Conservation (phyloP, 2,113 vertebrate species). For the Labeo catla region DNA sequence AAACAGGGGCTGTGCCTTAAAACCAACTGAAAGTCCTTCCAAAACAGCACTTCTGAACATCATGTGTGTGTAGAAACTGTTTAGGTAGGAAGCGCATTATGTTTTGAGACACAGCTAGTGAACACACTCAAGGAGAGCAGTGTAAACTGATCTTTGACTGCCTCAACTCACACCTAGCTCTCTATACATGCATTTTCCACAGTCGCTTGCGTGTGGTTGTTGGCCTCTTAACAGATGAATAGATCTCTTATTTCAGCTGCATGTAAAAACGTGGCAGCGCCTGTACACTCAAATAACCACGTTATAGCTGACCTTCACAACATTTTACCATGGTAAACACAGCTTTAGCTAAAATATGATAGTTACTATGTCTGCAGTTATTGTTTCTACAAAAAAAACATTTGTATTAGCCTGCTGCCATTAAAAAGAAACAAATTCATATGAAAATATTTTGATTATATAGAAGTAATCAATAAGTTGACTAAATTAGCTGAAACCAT, state of each 20-base stretch:
- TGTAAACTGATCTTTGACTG: slow-evolving; percentile 3
- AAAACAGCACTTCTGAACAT: neutral
- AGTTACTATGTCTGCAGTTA: neutral
- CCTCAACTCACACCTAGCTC: neutral
- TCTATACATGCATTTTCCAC: neutral
- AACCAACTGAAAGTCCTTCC: neutral
- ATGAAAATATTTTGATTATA: neutral
- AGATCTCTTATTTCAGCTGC: slow-evolving; percentile 36
- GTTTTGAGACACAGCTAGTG: neutral
- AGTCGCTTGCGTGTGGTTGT: neutral
- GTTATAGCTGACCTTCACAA: neutral
- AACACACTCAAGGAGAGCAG: neutral
- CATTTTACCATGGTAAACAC: neutral
- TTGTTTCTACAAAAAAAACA: too few species aligned
- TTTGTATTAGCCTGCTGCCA: neutral
- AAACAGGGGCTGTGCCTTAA: neutral
- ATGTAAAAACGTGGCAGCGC: slow-evolving; percentile 33
- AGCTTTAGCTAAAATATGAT: neutral
- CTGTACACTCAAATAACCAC: neutral
- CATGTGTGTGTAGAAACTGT: neutral
- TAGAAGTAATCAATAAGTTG: neutral
- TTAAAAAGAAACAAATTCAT: neutral
- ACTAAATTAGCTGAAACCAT: neutral
- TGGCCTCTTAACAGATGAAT: slow-evolving; percentile 13
- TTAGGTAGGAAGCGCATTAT: neutral